Evolutionary conservation across 2,113 vertebrate species (phyloP).

Genomic region (Petroica traversi): DNA sequence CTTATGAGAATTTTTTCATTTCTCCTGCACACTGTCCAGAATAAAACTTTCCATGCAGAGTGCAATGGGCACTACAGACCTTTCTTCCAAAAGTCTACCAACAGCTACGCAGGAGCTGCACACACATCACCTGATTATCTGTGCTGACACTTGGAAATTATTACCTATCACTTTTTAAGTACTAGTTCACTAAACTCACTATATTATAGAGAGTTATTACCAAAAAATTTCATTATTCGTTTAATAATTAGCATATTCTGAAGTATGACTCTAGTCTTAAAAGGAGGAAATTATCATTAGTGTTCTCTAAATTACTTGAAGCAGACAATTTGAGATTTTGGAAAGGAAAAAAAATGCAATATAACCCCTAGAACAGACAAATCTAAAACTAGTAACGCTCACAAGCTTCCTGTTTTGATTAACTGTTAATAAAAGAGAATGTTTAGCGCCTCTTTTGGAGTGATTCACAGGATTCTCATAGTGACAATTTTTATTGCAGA

Average conservation of each 20-base stretch:
- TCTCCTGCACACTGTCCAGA: not conserved
- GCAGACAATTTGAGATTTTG: not conserved
- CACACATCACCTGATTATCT: not conserved
- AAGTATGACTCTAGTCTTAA: not conserved
- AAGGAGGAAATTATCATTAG: not conserved
- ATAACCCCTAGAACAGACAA: not conserved
- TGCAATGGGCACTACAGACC: not conserved
- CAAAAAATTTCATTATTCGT: not conserved
- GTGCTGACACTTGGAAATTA: not conserved
- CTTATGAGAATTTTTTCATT: not conserved
- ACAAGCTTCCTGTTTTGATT: not conserved
- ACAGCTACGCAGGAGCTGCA: not conserved
- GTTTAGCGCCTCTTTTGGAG: not conserved
- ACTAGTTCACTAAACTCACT: not conserved
- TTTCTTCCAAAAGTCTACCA: not conserved
- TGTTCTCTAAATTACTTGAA: not conserved
- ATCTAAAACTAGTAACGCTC: not conserved
- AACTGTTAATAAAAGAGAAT: not conserved
- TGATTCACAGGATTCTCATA: not conserved
- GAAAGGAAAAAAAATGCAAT: not conserved
- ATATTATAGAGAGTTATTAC: not conserved
- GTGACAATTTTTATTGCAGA: not conserved
- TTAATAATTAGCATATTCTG: not conserved
- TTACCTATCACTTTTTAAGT: not conserved
- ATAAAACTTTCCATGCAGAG: not conserved